Base-by-base conservation (phyloP, 2,797 vertebrate species). In the Tiaroga cobitis region DNA sequence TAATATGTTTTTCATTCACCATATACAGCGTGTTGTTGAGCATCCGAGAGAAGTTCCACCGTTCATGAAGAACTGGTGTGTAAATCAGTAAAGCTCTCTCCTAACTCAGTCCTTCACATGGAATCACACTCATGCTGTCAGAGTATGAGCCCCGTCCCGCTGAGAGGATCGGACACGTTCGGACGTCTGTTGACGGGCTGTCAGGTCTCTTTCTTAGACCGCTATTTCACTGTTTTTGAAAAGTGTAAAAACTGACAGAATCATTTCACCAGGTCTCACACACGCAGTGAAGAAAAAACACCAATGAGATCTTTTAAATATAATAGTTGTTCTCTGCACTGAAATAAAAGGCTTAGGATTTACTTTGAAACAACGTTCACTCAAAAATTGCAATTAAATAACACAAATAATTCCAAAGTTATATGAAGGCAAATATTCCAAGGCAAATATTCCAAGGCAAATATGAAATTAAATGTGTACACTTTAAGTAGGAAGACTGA, bases 151-250 rank as follows among this genome's bases (percentile, higher is more conserved):
- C 24, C 10, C 4, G 19, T 74, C 56, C 19, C 8, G 70, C 39
- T n/a, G 54, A 74, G 39, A 63, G 19, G 59, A 51, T 76, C 41
- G 65, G 72, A 83, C 59, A 21, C 11, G 24, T 65, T 19, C 39
- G 73, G 72, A 75, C 32, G 59, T 68, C 72, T 29, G 82, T 2
- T 65, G 72, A 83, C 72, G 39, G 24, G 32, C 72, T 51, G 59
- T 83, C 82, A 26, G 8, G 15, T 51, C 82, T 75, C 32, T 24
- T 74, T 46, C 39, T 32, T 46, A 19, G 37, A 65, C 77, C 18
- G 51, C n/a, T 37, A 63, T 83, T 75, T 75, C 72, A 32, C 81
- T 49, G 72, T 32, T 46, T 72, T 61, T 32, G n/a, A 39, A 75
- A 65, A 65, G 69, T 9, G 24, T 6, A 37, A 81, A 68, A 29